Evolutionary conservation across 2,113 vertebrate genomes (phyloP), one percentile per base, ranked within the genome.

Genomic region (Garra rufa): DNA sequence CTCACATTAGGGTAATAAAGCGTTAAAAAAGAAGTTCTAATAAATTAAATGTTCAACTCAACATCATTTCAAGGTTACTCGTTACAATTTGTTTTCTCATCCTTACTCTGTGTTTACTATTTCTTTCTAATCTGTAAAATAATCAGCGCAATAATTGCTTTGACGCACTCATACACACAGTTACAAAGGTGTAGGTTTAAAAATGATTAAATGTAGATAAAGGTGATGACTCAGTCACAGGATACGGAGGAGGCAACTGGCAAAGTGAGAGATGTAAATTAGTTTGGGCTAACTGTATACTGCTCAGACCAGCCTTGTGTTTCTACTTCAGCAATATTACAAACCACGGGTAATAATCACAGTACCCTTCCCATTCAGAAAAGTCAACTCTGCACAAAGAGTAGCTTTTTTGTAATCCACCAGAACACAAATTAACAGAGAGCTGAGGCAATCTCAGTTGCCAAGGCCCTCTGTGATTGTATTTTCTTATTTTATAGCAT

Each of bases 351-450:
- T 21, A 69, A 52, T 52, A 43, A 15, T 21, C 76, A 63, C n/a
- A 46, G 38, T 19, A 46, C 55, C 24, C 10, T 44, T 67, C 9
- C 78, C 17, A 67, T 65, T 46, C 3, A 80, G 24, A 80, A 61
- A 63, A 44, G 48, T 57, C 52, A 57, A 57, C 28, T 55, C 9
- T 57, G 44, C 44, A 30, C 46, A 1, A 50, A 30, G 14, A 19
- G 74, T 48, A 19, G 74, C 26, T 76, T 57, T 34, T 4, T 34
- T 77, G 19, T 77, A 57, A 77, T 77, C 50, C 50, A 41, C 48
- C 75, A 52, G 17, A 38, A 55, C 73, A 76, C 9, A 75, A 48
- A 38, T n/a, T 10, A 55, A 76, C 17, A 55, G 30, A 76, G 28
- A 76, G 3, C 28, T 57, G 50, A 76, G 50, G 75, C 17, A 57